Base-by-base conservation (phyloP, 1,140 invertebrate genomes). In the Glossosoma conforme region DNA sequence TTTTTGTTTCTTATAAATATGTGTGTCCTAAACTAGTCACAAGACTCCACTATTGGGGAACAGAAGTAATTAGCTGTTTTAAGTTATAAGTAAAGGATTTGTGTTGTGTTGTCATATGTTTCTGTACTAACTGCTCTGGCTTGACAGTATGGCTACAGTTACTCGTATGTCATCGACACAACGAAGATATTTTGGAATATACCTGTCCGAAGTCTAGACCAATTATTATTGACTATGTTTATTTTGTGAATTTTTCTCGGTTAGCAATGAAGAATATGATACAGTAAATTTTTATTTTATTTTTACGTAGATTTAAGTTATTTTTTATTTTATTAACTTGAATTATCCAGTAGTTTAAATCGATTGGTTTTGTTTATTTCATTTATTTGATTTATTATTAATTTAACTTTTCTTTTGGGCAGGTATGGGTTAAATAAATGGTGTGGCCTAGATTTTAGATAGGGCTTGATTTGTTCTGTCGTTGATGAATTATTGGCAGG, bases 371-470 rank as follows among this genome's bases (percentile, higher is more conserved):
- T 35, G 42, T 58, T 54, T 38, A 38, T 57, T 60, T 56, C 40
- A 50, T 51, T 57, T 54, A 51, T 53, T 54, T 58, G 52, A 58
- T 47, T 57, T 52, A 44, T 50, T 49, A 43, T 60, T 60, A 46
- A 51, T 59, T 56, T 59, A 52, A 52, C 56, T 65, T 67, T 65
- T 64, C 61, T 63, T 68, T 66, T 68, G 70, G 70, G 71, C 70
- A 75, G 70, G 72, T 72, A 68, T 67, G 68, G 72, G 72, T 74
- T 73, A 64, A 62, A 68, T 68, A 74, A 69, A 68, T 59, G 69
- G 72, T 75, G 62, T 74, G 70, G 72, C 69, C 70, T 72, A 72
- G 69, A 68, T 66, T 69, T 63, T 72, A 72, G 67, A 64, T 72
- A 70, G 68, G 65, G 62, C 63, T 72, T 47, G 55, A 52, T 57